phyloP scores from a whole-genome alignment of 2,113 vertebrate species.

The Eublepharis macularius region DNA sequence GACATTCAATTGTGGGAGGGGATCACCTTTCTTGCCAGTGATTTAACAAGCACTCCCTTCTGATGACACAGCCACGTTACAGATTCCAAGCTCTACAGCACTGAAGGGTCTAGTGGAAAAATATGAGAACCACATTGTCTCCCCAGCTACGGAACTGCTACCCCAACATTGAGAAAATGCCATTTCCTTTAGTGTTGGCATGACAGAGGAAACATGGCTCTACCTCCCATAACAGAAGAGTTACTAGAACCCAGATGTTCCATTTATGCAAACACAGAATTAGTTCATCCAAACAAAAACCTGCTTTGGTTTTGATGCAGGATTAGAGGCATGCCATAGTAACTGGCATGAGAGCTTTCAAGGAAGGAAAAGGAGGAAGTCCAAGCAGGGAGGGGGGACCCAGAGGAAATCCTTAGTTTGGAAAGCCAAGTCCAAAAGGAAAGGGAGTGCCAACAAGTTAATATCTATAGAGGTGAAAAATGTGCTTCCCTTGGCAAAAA shows the following conservation, averaged over 20 bases:
- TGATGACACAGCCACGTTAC: not conserved
- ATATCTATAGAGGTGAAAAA: slow-evolving; percentile 14
- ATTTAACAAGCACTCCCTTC: not conserved
- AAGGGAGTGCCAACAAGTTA: slow-evolving; percentile 16
- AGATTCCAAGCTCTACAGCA: not conserved
- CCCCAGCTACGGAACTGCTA: not conserved
- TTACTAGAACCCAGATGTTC: not conserved
- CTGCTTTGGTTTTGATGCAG: not conserved
- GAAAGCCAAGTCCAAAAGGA: slow-evolving; percentile 1
- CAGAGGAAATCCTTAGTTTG: slow-evolving; percentile 12
- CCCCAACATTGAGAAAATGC: not conserved
- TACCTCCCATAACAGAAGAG: not conserved
- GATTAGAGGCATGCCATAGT: rapidly evolving
- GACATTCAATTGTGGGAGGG: not conserved
- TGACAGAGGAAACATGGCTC: not conserved
- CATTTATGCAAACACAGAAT: not conserved
- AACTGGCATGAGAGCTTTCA: not conserved
- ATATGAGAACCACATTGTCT: too few relatives aligned
- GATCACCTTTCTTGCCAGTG: not conserved
- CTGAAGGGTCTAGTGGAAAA: not conserved
- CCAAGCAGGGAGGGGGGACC: not conserved
- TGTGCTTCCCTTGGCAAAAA: slow-evolving; percentile 21
- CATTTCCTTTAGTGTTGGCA: not conserved
- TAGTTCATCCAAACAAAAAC: not conserved
- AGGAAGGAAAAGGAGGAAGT: slow-evolving; percentile 24